A percentile compares a stretch with the other conserved stretches of the same genome.
Conservation (phyloP, 2,113 vertebrate genomes). For the Calidris pygmaea region DNA sequence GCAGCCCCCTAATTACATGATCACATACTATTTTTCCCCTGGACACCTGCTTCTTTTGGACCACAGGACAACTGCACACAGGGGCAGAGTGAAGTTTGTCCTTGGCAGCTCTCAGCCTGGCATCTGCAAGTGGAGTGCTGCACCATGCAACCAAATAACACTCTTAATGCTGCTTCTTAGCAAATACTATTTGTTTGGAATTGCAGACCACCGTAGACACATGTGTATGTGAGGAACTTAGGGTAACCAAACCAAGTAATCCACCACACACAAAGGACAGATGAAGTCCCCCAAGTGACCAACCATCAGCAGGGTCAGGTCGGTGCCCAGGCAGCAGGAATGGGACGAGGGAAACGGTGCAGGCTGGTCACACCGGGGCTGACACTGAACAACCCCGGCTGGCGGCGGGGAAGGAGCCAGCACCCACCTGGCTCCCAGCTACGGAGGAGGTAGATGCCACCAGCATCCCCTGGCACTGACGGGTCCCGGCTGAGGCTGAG, state of each 20-base stretch:
- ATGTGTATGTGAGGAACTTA: accelerated
- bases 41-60: background rate
- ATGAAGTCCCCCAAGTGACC: accelerated
- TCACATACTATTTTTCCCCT: background rate
- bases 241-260: background rate
- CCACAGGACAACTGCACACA: background rate
- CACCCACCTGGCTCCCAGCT: background rate
- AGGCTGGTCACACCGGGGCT: background rate
- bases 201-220: background rate
- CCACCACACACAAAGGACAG: background rate
- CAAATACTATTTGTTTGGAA: background rate
- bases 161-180: background rate
- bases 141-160: background rate
- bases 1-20: background rate
- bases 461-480: background rate
- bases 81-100: background rate
- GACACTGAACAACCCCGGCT: accelerated
- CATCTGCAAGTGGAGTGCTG: accelerated
- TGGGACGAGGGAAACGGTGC: background rate
- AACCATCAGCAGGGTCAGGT: background rate
- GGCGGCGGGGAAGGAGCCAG: background rate
- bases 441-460: background rate
- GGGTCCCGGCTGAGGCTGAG: accelerated
- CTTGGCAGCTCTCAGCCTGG: background rate
- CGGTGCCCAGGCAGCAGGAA: accelerated